Base-by-base conservation (phyloP, 2,113 vertebrate genomes). In the Oreotrochilus melanogaster region DNA sequence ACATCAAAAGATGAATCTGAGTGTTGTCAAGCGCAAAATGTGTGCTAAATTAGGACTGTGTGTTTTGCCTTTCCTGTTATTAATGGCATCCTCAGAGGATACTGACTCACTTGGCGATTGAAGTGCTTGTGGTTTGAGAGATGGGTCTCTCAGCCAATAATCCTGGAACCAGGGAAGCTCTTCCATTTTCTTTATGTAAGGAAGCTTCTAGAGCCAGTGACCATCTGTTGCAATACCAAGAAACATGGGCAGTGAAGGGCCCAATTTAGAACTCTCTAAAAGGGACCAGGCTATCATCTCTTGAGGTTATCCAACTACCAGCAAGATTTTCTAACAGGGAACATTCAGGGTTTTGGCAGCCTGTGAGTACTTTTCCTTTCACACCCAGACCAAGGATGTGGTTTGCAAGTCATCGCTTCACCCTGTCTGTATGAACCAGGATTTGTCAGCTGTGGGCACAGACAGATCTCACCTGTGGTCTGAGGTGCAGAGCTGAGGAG, bases 81-180 rank as follows among this genome's bases (percentile, higher is more conserved):
- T 97, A 96, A 93, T 95, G 95, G 83, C 76, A 96, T 96, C 39
- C 86, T 97, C 91, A 94, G 65, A 96, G 95, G 95, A 89, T 80
- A 91, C 85, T 97, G 97, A 98, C 96, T 98, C 98, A 98, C 23
- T 95, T n/a, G 31, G 93, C 97, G 96, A 96, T 82, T 95, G 92
- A 94, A 97, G 96, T 97, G 61, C 88, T 98, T 97, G 97, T 95
- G 98, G 98, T 94, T 97, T 97, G 94, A 88, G 96, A 89, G 35
- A 37, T 37, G 35, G 35, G 35, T 37, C 35, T 37, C 35, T 10
- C 35, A 91, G 91, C 81, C 93, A 96, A 80, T 92, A 94, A 92
- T 67, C 37, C 83, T 90, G 81, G 74, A 97, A 86, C 83, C 74
- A 83, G 86, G 60, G 28, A 92, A 96, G 61, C 31, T 90, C 47